A percentile compares a stretch with the other conserved stretches of the same genome.
These are phyloP conservation scores for Dreissena rostriformis DNA, from an alignment of 1,140 invertebrate species.

Conservation along the genomic window DNA sequence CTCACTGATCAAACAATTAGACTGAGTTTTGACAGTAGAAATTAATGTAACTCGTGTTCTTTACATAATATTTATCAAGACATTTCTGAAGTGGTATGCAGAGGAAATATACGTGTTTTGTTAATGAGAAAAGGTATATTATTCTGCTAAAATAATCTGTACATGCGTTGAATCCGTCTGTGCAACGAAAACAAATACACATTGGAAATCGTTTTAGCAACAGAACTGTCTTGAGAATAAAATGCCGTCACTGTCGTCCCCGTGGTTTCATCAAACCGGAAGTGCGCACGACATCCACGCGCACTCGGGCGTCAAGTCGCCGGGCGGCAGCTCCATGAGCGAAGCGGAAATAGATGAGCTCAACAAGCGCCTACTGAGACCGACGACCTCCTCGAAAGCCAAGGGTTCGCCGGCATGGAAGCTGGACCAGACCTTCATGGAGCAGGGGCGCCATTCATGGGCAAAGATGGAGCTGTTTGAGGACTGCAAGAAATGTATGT, in stretches of 20 bases:
- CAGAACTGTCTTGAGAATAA: neutral
- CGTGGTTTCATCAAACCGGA: slow-evolving; percentile 66
- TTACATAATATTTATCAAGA: no score
- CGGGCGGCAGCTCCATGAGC: slow-evolving; percentile 57
- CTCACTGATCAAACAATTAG: no score
- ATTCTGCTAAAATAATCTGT: no score
- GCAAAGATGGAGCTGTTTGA: slow-evolving; percentile 73
- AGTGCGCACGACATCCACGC: slow-evolving; percentile 50
- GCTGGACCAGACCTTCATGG: slow-evolving; percentile 70
- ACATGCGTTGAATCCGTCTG: no score
- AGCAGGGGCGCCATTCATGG: slow-evolving; percentile 71
- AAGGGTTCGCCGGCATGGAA: slow-evolving; percentile 68
- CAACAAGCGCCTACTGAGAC: slow-evolving; percentile 60
- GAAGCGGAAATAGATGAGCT: slow-evolving; percentile 68
- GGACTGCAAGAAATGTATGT: slow-evolving; percentile 74
- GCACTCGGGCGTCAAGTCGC: slow-evolving; percentile 40
- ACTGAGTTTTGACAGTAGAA: no score
- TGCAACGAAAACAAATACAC: no score
- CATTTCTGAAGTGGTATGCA: no score
- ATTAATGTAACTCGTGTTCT: no score
- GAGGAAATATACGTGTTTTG: no score
- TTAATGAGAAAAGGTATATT: no score
- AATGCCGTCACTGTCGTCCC: slow-evolving; percentile 66
- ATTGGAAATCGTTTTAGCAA: neutral
- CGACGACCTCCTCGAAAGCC: slow-evolving; percentile 67